Conservation (phyloP, 2,888 invertebrate genomes). For the Drosophila rellima region DNA sequence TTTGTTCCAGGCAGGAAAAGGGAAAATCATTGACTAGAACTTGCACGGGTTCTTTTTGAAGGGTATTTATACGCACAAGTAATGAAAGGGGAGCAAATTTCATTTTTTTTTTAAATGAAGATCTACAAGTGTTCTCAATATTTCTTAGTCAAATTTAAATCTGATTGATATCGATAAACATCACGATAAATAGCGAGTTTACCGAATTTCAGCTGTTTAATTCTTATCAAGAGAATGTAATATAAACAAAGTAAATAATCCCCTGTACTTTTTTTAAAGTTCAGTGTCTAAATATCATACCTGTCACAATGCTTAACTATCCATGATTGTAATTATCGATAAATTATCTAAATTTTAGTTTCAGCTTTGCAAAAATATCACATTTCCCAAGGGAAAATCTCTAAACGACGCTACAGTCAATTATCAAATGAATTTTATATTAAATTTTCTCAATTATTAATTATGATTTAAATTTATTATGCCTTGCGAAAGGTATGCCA, state of each 20-base stretch:
- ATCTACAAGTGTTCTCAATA: too few species aligned
- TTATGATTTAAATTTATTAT: conserved; percentile 5
- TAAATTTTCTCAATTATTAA: not conserved
- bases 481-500: not conserved
- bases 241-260: too few species aligned
- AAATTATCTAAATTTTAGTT: conserved; percentile 19
- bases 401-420: not conserved
- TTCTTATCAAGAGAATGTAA: too few species aligned
- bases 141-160: too few species aligned
- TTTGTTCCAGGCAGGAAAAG: not conserved
- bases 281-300: too few species aligned
- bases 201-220: too few species aligned
- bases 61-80: not conserved
- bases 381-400: conserved; percentile 30
- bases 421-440: not conserved
- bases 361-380: conserved; percentile 57
- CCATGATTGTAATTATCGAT: not conserved
- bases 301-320: not conserved
- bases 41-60: not conserved
- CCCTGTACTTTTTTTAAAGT: too few species aligned
- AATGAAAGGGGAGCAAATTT: too few species aligned
- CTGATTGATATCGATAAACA: too few species aligned
- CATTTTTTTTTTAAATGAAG: too few species aligned
- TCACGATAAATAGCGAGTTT: too few species aligned
- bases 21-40: not conserved